These are phyloP conservation scores for Glandiceps talaboti DNA, from an alignment of 53 echinoderm and acorn worm species.

Conservation along the genomic window DNA sequence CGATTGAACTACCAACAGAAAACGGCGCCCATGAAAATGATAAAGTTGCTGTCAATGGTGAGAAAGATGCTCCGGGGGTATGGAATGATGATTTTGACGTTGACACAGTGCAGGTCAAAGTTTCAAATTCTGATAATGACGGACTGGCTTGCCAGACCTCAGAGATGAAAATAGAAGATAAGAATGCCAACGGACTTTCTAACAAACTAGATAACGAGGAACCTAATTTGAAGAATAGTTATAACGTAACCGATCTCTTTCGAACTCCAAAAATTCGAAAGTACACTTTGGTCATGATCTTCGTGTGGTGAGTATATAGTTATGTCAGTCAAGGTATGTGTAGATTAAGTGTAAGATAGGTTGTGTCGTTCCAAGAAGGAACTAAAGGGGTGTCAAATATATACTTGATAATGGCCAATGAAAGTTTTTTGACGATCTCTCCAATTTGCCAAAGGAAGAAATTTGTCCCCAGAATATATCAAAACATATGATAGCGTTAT, in stretches of 20 bases:
- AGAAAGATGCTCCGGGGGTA: not conserved
- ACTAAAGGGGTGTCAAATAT: too few relatives aligned
- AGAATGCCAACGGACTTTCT: not conserved
- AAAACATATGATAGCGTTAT: too few relatives aligned
- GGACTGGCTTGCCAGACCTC: too few relatives aligned
- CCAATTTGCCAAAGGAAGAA: too few relatives aligned
- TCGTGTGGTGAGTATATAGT: slow-evolving; percentile 82
- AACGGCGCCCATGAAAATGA: not conserved
- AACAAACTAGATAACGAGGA: not conserved
- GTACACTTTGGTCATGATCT: slow-evolving; percentile 66
- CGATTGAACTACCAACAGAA: too few relatives aligned
- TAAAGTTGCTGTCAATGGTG: not conserved
- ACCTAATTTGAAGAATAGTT: slow-evolving; percentile 4
- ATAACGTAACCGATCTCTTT: slow-evolving; percentile 47
- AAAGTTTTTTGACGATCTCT: too few relatives aligned
- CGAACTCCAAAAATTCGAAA: slow-evolving; percentile 38
- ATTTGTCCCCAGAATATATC: too few relatives aligned
- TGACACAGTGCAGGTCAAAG: not conserved
- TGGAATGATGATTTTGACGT: not conserved
- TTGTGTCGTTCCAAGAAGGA: too few relatives aligned
- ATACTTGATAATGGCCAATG: too few relatives aligned
- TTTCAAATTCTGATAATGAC: not conserved
- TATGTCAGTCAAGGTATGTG: too few relatives aligned
- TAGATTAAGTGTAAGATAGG: too few relatives aligned
- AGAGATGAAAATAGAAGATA: not conserved